Percentiles rank a stretch among this genome's conserved stretches.
Conservation (phyloP, 2,888 invertebrate genomes). For the Mylabris sibirica region DNA sequence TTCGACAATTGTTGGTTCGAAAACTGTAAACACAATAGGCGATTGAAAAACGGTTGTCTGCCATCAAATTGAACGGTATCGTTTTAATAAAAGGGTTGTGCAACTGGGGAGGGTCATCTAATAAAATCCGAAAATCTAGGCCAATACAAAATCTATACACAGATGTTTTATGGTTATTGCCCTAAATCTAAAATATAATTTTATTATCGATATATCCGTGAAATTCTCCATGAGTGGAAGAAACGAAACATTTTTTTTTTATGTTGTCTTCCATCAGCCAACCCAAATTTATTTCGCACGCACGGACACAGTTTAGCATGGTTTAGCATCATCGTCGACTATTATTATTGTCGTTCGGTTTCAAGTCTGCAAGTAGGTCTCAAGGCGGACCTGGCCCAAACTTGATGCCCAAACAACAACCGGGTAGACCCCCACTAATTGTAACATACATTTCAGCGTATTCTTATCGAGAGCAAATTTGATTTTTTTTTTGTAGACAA, state of each 20-base stretch:
- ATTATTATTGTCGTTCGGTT: constrained; percentile 30
- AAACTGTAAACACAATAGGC: background rate
- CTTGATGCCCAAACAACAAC: constrained; percentile 43
- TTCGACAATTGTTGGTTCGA: background rate
- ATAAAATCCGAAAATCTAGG: constrained; percentile 1
- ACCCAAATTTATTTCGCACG: constrained; percentile 39
- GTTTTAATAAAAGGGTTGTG: constrained; percentile 7
- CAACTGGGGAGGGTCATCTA: background rate
- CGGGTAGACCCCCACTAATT: constrained; percentile 37
- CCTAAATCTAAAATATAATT: background rate
- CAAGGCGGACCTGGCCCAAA: constrained; percentile 45
- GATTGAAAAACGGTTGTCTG: background rate
- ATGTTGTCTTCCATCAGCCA: constrained; percentile 23
- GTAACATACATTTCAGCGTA: constrained; percentile 33
- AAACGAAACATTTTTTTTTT: no score
- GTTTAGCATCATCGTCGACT: no score
- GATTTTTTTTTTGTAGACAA: constrained; percentile 23
- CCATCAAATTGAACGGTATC: background rate
- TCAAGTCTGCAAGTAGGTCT: constrained; percentile 44
- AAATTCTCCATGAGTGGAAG: background rate
- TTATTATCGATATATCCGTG: background rate
- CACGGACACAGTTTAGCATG: constrained; percentile 29
- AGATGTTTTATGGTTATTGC: constrained; percentile 11
- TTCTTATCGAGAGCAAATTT: constrained; percentile 36
- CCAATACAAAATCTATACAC: background rate